These are phyloP conservation scores for Trichomycterus rosablanca DNA, from an alignment of 2,113 vertebrate genomes.

Conservation along the genomic window DNA sequence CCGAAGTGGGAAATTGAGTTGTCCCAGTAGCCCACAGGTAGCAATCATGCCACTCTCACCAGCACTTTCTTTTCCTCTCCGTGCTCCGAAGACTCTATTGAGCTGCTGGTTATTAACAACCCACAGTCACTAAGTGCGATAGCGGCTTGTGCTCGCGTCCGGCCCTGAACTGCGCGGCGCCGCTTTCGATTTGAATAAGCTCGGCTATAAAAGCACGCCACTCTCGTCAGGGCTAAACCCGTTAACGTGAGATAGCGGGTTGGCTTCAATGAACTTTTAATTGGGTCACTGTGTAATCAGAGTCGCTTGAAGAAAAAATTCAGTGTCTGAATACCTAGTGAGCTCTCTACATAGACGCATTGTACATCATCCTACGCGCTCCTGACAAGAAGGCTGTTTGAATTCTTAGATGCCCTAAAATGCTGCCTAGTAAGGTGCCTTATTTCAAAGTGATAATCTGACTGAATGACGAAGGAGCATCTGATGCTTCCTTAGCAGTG, in stretches of 20 bases:
- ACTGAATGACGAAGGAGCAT: too few relatives aligned
- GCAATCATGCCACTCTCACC: slow-evolving; percentile 55
- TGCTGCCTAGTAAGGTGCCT: too few relatives aligned
- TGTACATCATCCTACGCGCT: too few relatives aligned
- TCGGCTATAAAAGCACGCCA: slow-evolving; percentile 4
- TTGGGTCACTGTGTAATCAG: background rate
- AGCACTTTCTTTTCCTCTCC: slow-evolving; percentile 23
- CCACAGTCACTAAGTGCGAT: slow-evolving; percentile 23
- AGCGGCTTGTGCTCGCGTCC: slow-evolving; percentile 17
- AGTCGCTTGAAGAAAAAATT: background rate
- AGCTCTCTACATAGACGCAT: too few relatives aligned
- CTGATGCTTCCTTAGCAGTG: too few relatives aligned
- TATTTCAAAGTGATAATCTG: too few relatives aligned
- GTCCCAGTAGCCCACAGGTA: slow-evolving; percentile 63
- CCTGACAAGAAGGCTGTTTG: too few relatives aligned
- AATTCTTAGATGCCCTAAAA: too few relatives aligned
- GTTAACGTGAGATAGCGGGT: background rate
- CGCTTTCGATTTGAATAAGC: background rate
- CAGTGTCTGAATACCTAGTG: too few relatives aligned
- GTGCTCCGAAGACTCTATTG: slow-evolving; percentile 30
- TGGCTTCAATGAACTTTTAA: slow-evolving; percentile 22
- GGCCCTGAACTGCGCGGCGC: background rate
- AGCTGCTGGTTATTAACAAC: slow-evolving; percentile 41
- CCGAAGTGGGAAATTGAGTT: slow-evolving; percentile 66
- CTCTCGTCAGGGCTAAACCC: background rate